Conservation (phyloP, 2,888 invertebrate species). For the Ectemnius continuus region DNA sequence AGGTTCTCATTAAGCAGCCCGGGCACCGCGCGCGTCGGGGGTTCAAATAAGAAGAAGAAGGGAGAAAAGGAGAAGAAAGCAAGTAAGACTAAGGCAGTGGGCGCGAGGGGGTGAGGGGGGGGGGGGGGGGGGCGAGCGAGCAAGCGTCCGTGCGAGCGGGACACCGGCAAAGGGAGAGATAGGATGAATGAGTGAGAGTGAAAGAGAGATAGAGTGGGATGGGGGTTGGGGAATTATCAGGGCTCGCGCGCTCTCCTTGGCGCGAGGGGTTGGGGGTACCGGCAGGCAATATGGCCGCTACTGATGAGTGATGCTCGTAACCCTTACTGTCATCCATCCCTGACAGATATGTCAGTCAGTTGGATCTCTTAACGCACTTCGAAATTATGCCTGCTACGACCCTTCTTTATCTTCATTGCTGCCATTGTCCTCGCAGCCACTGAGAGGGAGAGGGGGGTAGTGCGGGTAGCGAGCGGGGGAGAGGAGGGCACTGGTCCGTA, state of each 20-base stretch:
- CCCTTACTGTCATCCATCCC: slow-evolving; percentile 71
- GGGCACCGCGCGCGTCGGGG: slow-evolving; percentile 73
- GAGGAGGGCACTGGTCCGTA: slow-evolving; percentile 3
- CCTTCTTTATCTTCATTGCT: slow-evolving; percentile 65
- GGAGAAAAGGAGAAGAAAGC: slow-evolving; percentile 68
- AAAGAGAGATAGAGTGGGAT: slow-evolving; percentile 48
- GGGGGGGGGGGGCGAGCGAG: too few species aligned
- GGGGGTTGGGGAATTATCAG: slow-evolving; percentile 75
- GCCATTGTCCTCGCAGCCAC: slow-evolving; percentile 43
- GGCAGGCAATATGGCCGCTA: slow-evolving; percentile 76
- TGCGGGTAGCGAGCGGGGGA: too few species aligned
- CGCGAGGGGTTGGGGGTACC: slow-evolving; percentile 62
- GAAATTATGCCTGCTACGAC: slow-evolving; percentile 65
- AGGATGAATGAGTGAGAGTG: slow-evolving; percentile 26
- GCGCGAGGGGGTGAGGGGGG: slow-evolving; percentile 52
- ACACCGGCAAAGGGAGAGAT: slow-evolving; percentile 31
- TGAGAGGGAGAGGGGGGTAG: too few species aligned
- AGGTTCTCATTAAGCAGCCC: slow-evolving; percentile 78
- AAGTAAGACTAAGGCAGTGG: slow-evolving; percentile 69
- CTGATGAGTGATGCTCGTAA: slow-evolving; percentile 77
- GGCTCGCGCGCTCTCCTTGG: slow-evolving; percentile 65
- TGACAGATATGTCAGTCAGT: slow-evolving; percentile 66
- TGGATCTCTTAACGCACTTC: slow-evolving; percentile 66
- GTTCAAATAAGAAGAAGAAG: slow-evolving; percentile 74
- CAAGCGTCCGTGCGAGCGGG: slow-evolving; percentile 34